A percentile compares a stretch with the other conserved stretches of the same genome.
phyloP scores from a whole-genome alignment of 2,113 vertebrate species.

The Burhinus oedicnemus region DNA sequence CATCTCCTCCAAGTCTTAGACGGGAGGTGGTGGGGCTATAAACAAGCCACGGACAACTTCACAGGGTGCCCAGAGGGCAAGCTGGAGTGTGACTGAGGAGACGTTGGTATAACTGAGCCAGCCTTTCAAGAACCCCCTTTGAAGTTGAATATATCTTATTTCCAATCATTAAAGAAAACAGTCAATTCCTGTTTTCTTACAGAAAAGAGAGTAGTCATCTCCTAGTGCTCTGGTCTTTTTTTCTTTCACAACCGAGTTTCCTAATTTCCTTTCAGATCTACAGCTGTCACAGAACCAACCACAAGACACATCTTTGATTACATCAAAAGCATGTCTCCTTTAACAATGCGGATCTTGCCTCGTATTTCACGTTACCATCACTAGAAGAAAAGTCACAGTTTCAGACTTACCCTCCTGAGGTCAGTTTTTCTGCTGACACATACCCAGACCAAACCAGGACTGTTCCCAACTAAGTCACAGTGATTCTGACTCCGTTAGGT shows the following conservation, averaged over 20 bases:
- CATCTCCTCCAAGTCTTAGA: neutral
- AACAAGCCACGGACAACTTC: neutral
- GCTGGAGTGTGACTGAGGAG: neutral
- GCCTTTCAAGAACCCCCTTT: neutral
- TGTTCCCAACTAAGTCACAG: conserved; percentile 35
- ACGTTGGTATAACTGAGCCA: neutral
- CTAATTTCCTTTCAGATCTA: conserved; percentile 37
- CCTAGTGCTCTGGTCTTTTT: neutral
- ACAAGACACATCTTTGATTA: neutral
- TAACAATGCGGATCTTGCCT: neutral
- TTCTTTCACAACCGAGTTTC: conserved; percentile 33
- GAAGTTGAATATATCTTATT: neutral
- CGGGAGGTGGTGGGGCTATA: neutral
- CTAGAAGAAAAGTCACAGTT: conserved; percentile 23
- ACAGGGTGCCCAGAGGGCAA: neutral
- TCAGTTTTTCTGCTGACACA: conserved; percentile 39
- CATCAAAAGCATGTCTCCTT: neutral
- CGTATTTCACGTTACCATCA: neutral
- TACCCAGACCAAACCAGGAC: neutral
- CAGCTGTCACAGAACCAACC: neutral
- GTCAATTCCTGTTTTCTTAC: neutral
- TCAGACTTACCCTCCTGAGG: neutral
- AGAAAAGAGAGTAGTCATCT: neutral
- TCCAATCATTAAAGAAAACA: neutral
- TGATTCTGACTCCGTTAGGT: neutral